Base-by-base conservation (phyloP, 1,140 invertebrate genomes). In the Sminthurinus signatus region DNA sequence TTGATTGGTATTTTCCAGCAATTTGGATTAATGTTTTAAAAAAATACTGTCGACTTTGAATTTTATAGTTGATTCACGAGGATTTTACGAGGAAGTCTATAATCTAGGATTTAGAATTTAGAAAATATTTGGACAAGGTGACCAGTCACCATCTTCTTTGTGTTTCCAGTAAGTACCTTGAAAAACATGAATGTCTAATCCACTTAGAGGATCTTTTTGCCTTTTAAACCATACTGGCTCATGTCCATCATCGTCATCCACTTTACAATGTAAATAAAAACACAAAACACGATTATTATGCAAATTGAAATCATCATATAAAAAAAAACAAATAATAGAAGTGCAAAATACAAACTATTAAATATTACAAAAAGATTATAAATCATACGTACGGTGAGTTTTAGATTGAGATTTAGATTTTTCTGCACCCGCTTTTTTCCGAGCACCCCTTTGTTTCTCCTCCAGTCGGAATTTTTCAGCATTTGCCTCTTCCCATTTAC, bases 401-500 rank as follows among this genome's bases (percentile, higher is more conserved):
- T 48, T 48, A 48, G 27, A 10, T 23, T 27, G 8, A 48, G 29
- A n/a, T 58, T 62, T 57, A 19, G 21, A 59, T 48, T 56, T 17
- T n/a, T 15, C 19, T 58, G 48, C 54, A 44, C 57, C 27, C 10
- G 2, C 43, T 43, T 31, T 50, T 23, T 65, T 64, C 12, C 75
- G 68, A 1, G 69, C 71, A 12, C 65, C 46, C 43, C 78, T 67
- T 74, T 86, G 84, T 72, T 84, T 85, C 57, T 86, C 83, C 74
- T 86, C 85, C 21, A 86, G 72, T 59, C 77, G 61, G 14, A 71
- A 42, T 74, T 86, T 86, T 56, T 79, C 75, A 23, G 75, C 68
- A 72, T 86, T 86, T 0, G 85, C 83, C 65, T 84, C 82, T 59
- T 86, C 85, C 83, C 83, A 86, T 5, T 71, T 60, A 1, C 82